Conservation (phyloP, 2,888 invertebrate genomes). For the Phania funesta region DNA sequence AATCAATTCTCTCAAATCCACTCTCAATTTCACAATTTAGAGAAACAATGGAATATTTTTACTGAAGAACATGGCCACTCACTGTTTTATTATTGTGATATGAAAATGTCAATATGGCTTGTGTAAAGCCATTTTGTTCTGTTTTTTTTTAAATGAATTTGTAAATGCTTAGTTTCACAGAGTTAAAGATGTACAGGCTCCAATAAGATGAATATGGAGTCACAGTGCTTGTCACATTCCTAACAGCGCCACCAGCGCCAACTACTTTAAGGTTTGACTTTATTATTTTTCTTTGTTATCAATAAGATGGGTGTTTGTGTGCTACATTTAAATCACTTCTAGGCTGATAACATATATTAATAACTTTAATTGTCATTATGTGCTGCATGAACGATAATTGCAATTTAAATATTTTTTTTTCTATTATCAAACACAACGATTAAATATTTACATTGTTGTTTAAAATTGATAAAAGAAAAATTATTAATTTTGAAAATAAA, state of each 20-base stretch:
- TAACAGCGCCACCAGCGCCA: not conserved
- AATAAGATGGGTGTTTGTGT: constrained; percentile 23
- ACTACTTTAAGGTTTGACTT: not conserved
- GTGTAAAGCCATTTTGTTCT: no score
- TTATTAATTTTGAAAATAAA: constrained; percentile 33
- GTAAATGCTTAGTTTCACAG: no score
- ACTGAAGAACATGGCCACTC: no score
- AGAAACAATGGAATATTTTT: no score
- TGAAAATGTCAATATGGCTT: no score
- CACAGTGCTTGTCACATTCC: no score
- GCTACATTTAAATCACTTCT: constrained; percentile 43
- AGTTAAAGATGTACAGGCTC: no score
- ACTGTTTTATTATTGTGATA: no score
- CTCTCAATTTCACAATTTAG: no score
- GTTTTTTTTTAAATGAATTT: no score
- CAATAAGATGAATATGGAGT: no score
- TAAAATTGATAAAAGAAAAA: constrained; percentile 24
- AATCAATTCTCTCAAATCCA: no score
- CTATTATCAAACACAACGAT: constrained; percentile 15
- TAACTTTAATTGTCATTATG: constrained; percentile 30
- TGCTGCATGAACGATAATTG: constrained; percentile 27
- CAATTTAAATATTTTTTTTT: constrained; percentile 54
- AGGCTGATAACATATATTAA: constrained; percentile 38
- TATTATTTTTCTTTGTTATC: constrained; percentile 28
- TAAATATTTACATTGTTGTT: constrained; percentile 52